Conservation (phyloP, 2,113 vertebrate genomes). For the Serilophus lunatus region DNA sequence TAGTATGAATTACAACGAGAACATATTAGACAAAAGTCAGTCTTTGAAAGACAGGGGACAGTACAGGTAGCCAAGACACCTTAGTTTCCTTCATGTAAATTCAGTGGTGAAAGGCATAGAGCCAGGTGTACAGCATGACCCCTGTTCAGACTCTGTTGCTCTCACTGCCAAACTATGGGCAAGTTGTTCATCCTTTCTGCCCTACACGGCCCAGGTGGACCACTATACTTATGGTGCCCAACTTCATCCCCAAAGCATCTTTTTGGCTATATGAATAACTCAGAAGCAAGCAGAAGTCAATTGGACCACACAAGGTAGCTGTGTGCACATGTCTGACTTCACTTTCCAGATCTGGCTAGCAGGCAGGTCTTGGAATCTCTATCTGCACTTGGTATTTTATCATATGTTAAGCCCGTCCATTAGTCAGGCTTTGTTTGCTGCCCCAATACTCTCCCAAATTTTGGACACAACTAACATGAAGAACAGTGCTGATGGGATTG, state of each 20-base stretch:
- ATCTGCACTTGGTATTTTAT: not conserved
- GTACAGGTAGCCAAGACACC: not conserved
- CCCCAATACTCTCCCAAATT: not conserved
- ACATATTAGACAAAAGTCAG: not conserved
- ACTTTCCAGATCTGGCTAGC: not conserved
- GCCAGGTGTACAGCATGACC: not conserved
- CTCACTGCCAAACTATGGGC: not conserved
- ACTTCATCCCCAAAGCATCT: not conserved
- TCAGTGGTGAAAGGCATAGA: not conserved
- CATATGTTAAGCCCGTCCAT: not conserved
- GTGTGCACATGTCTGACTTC: not conserved
- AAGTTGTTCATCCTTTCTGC: not conserved
- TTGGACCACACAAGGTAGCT: not conserved
- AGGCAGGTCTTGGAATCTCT: not conserved
- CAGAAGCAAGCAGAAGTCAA: not conserved
- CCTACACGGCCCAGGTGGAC: not conserved
- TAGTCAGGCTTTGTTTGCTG: not conserved
- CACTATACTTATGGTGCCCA: rapidly evolving
- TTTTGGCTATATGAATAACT: not conserved
- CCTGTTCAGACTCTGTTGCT: not conserved
- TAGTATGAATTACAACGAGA: not conserved
- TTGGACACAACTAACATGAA: not conserved
- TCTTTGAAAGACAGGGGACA: not conserved
- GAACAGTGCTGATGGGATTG: not conserved
- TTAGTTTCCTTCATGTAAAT: not conserved